Percentiles rank a stretch among this genome's conserved stretches.
Evolutionary conservation across 2,113 vertebrate genomes (phyloP).

Genomic region (Rhagologus leucostigma): DNA sequence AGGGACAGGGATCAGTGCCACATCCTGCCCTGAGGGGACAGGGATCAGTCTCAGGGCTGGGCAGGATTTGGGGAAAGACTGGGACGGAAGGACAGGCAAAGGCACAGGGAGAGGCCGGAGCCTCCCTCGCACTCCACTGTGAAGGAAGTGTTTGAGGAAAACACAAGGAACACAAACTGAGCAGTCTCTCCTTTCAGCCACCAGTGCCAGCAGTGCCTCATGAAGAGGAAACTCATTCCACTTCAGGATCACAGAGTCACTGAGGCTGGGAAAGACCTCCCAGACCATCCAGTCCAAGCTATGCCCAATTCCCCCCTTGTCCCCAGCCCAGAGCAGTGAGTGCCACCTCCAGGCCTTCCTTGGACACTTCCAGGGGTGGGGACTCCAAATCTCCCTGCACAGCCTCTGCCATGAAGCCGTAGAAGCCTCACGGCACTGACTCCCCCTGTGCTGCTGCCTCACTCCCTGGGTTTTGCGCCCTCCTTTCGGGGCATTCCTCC

Average conservation of each 20-base stretch:
- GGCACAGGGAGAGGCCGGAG: neutral
- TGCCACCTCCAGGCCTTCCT: neutral
- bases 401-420: neutral
- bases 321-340: neutral
- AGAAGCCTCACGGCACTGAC: neutral
- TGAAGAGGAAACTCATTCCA: rapidly evolving
- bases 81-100: neutral
- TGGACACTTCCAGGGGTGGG: neutral
- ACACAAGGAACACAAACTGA: neutral
- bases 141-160: neutral
- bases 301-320: neutral
- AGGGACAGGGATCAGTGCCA: neutral
- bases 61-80: too few species aligned
- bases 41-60: rapidly evolving
- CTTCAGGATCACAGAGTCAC: neutral
- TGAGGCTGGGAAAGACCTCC: neutral
- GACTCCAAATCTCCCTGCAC: neutral
- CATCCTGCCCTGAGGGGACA: neutral
- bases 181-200: neutral
- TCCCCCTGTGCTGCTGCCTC: neutral
- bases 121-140: rapidly evolving
- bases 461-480: rapidly evolving
- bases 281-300: neutral
- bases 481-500: rapidly evolving
- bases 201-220: neutral